A percentile compares a stretch with the other conserved stretches of the same genome.
Conservation (phyloP, 2,797 vertebrate genomes). For the Emys orbicularis region DNA sequence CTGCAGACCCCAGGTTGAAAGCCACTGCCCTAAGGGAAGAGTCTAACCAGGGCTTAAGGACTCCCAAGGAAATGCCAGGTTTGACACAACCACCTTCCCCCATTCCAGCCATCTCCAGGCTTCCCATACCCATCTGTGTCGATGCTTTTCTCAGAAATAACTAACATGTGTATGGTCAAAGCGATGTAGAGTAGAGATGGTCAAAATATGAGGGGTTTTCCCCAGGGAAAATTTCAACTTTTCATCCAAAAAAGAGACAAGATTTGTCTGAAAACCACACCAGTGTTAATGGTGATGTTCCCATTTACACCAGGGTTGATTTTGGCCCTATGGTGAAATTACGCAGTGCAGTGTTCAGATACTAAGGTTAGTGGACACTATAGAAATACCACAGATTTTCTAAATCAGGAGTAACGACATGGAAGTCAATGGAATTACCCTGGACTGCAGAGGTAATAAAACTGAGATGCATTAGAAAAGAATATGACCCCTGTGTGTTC, state of each 20-base stretch:
- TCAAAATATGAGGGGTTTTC: background rate
- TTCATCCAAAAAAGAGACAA: background rate
- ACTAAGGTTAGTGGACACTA: background rate
- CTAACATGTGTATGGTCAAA: background rate
- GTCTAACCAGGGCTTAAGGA: background rate
- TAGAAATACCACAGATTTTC: background rate
- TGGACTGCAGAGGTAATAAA: accelerated
- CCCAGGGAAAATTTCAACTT: background rate
- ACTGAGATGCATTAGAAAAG: background rate
- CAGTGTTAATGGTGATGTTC: background rate
- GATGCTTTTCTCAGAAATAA: background rate
- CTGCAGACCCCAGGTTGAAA: too few species aligned
- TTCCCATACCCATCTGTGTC: background rate
- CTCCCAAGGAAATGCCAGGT: background rate
- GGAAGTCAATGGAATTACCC: background rate
- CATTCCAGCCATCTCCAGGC: background rate
- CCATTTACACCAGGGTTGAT: accelerated
- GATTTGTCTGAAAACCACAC: background rate
- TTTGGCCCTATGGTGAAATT: background rate
- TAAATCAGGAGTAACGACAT: background rate
- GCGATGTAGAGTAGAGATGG: background rate
- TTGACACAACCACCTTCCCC: background rate
- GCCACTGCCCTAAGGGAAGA: background rate
- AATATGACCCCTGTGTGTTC: background rate
- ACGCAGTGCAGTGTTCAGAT: background rate